phyloP scores from a whole-genome alignment of 2,888 invertebrate genomes.

The Gymnosoma rotundatum region DNA sequence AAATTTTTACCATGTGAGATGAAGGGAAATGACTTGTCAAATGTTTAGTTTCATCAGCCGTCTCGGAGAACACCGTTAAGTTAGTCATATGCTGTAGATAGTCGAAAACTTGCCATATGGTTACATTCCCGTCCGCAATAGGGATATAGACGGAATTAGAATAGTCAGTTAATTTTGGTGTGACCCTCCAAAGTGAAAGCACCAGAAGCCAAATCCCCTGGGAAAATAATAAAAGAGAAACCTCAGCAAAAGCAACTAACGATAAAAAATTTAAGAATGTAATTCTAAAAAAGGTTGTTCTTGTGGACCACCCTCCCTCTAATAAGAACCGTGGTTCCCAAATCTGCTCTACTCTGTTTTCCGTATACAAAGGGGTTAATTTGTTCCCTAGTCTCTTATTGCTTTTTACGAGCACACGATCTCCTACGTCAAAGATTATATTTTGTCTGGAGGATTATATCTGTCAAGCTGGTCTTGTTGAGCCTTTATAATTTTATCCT shows the following conservation, averaged over 20 bases:
- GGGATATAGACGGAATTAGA: background rate
- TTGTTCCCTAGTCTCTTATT: conserved; percentile 39
- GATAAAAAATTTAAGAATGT: background rate
- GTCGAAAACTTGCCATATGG: no score
- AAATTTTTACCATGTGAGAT: background rate
- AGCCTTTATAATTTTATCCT: background rate
- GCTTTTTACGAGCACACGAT: conserved; percentile 9
- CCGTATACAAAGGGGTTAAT: no score
- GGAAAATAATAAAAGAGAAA: background rate
- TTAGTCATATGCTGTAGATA: no score
- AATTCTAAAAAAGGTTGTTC: no score
- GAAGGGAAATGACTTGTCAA: no score
- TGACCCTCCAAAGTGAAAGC: background rate
- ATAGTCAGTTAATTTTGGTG: background rate
- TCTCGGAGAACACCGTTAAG: no score
- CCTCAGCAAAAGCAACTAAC: background rate
- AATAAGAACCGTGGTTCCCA: background rate
- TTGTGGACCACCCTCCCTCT: background rate
- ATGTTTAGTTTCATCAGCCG: no score
- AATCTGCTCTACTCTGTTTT: no score
- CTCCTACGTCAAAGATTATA: conserved; percentile 27
- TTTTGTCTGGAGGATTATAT: conserved; percentile 19
- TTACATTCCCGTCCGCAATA: background rate
- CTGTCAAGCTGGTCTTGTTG: background rate
- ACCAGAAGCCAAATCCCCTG: background rate